phyloP scores from a whole-genome alignment of 2,113 vertebrate species.

The Campylomormyrus numenius region DNA sequence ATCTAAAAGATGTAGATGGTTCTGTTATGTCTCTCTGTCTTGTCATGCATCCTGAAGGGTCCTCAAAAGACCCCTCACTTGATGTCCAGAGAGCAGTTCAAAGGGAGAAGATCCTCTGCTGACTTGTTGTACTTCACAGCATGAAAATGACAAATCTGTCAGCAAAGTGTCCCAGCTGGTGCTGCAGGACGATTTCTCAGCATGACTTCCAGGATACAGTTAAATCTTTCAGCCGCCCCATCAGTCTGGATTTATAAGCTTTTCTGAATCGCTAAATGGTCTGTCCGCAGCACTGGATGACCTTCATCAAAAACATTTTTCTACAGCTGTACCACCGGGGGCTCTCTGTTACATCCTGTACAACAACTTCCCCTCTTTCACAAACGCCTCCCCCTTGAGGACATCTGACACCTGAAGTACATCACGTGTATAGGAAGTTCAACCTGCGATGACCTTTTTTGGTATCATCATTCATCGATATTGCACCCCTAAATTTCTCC shows the following conservation, averaged over 20 bases:
- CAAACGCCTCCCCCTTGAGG: not conserved
- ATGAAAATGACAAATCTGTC: not conserved
- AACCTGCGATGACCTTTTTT: not conserved
- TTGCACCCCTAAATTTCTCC: not conserved
- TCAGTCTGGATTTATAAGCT: not conserved
- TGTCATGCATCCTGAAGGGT: not conserved
- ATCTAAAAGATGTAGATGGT: not conserved
- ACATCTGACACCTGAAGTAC: not conserved
- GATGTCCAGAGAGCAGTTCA: not conserved
- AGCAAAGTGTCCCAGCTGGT: not conserved
- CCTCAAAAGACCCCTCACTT: not conserved
- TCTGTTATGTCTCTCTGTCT: not conserved
- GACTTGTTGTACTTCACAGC: not conserved
- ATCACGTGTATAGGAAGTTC: not conserved
- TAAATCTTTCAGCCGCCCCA: conserved; percentile 4
- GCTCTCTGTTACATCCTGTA: not conserved
- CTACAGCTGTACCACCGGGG: not conserved
- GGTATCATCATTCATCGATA: not conserved
- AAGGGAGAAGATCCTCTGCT: not conserved
- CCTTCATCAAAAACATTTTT: conserved; percentile 1
- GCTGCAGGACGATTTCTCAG: not conserved
- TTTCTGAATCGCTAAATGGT: not conserved
- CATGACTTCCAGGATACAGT: not conserved
- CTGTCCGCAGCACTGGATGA: not conserved
- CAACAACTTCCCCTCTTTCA: not conserved